A percentile compares a stretch with the other conserved stretches of the same genome.
Evolutionary conservation across 2,888 invertebrate genomes (phyloP).

Genomic region (Drosophila neutralis): DNA sequence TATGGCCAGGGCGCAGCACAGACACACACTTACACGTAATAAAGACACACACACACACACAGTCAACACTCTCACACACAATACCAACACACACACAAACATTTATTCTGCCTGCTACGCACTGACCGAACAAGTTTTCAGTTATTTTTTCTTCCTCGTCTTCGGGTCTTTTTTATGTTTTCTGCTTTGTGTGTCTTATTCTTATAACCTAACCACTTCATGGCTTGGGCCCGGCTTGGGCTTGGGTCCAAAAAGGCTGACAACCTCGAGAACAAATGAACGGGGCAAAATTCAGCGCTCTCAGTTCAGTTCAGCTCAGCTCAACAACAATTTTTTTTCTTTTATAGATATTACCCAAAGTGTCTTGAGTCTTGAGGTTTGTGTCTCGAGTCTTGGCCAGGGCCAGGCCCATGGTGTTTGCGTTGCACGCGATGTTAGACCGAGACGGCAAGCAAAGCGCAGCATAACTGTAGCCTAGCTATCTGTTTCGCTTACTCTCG

Average conservation of each 20-base stretch:
- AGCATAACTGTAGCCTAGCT: neutral
- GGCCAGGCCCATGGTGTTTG: constrained; percentile 24
- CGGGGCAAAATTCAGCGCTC: constrained; percentile 46
- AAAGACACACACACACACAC: constrained; percentile 16
- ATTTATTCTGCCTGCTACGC: constrained; percentile 60
- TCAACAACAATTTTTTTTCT: constrained; percentile 50
- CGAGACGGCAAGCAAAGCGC: constrained; percentile 26
- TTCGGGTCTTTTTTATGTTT: constrained; percentile 39
- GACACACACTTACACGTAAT: constrained; percentile 31
- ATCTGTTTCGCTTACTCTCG: constrained; percentile 21
- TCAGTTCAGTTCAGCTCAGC: constrained; percentile 24
- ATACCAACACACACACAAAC: constrained; percentile 21
- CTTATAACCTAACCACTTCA: constrained; percentile 69
- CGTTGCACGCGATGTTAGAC: constrained; percentile 65
- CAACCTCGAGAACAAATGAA: constrained; percentile 74
- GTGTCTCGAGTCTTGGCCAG: constrained; percentile 49
- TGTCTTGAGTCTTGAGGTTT: constrained; percentile 61
- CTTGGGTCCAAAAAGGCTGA: constrained; percentile 76
- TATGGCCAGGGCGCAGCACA: constrained; percentile 69
- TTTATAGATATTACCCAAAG: constrained; percentile 77
- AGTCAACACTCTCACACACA: constrained; percentile 25
- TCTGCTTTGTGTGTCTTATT: constrained; percentile 70
- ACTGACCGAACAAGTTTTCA: constrained; percentile 77
- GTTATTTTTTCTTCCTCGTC: constrained; percentile 39
- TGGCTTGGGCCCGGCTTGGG: constrained; percentile 48